Conservation (phyloP, 2,797 vertebrate species). For the Salmo trutta region DNA sequence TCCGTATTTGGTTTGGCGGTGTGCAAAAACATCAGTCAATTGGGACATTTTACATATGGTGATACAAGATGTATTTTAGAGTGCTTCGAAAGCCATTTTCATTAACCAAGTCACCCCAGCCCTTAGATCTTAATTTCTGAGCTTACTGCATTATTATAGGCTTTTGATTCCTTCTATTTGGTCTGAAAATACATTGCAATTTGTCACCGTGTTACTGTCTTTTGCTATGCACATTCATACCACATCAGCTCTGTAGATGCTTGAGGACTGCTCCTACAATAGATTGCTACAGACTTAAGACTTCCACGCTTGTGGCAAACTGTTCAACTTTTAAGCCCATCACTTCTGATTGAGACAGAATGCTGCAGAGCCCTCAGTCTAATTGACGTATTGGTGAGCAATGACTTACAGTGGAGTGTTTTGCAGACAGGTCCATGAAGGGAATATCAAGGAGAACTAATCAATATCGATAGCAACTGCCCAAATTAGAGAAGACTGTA, state of each 20-base stretch:
- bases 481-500: conserved; percentile 61
- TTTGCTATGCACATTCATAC: conserved; percentile 7
- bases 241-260: conserved; percentile 7
- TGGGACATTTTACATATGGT: background rate
- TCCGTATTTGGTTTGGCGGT: background rate
- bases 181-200: background rate
- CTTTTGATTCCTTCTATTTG: background rate
- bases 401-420: conserved; percentile 71
- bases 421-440: conserved; percentile 60
- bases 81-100: background rate
- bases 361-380: conserved; percentile 50
- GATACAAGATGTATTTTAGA: background rate
- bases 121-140: background rate
- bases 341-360: conserved; percentile 68
- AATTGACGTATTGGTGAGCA: conserved; percentile 75
- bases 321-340: conserved; percentile 51
- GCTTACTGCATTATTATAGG: background rate
- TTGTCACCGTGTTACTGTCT: conserved; percentile 15
- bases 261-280: conserved; percentile 22
- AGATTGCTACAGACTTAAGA: background rate
- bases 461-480: conserved; percentile 73
- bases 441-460: conserved; percentile 71
- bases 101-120: background rate
- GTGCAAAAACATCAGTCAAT: background rate
- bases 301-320: conserved; percentile 47